phyloP scores from a whole-genome alignment of 2,888 invertebrate species.

The Penaeus monodon region DNA sequence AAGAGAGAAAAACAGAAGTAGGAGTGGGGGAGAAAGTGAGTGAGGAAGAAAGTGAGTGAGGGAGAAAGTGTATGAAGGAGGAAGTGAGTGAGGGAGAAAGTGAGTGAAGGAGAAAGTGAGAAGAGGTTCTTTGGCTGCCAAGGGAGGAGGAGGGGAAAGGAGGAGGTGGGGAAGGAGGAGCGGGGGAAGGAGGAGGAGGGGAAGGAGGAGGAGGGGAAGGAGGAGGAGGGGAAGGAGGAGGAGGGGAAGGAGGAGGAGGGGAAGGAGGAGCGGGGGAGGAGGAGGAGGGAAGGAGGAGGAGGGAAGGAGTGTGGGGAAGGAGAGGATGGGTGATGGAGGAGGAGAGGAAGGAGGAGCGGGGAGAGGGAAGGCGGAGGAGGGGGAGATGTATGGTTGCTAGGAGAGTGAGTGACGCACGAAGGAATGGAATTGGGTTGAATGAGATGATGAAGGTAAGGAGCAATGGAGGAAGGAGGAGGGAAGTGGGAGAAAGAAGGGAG shows the following conservation, averaged over 20 bases:
- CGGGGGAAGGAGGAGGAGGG: not conserved
- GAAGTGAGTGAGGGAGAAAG: not conserved
- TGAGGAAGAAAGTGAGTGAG: too few relatives aligned
- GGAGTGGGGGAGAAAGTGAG: too few relatives aligned
- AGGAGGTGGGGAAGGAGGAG: not conserved
- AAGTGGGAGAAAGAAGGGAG: not conserved
- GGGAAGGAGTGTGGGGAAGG: too few relatives aligned
- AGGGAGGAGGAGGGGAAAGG: not conserved
- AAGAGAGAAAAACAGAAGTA: too few relatives aligned
- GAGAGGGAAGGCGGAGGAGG: not conserved
- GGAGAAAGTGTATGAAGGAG: too few relatives aligned
- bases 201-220: not conserved
- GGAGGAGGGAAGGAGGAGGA: not conserved
- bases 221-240: not conserved
- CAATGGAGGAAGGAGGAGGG: not conserved
- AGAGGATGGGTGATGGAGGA: too few relatives aligned
- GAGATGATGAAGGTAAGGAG: not conserved
- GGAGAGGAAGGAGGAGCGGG: not conserved
- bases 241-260: not conserved
- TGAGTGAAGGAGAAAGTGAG: too few relatives aligned
- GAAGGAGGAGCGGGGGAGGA: not conserved
- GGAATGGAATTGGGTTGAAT: not conserved
- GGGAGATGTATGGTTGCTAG: not conserved
- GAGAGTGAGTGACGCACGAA: not conserved
- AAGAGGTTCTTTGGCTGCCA: too few relatives aligned